Base-by-base conservation (phyloP, 2,888 invertebrate species). In the Nomada goodeniana region DNA sequence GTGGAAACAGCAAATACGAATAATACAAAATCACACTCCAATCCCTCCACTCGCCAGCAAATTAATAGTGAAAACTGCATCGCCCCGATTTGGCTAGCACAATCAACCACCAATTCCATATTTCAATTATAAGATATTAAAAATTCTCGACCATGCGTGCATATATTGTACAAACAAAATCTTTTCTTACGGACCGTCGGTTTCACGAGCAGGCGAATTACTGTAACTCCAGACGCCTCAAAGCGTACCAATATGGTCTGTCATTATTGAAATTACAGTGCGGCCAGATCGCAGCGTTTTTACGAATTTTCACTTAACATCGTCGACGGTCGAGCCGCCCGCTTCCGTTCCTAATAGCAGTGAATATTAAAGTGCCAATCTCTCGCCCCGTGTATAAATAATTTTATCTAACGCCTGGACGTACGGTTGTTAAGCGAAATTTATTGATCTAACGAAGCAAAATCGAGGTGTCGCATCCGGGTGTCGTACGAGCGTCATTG, bases 261-360 rank as follows among this genome's bases (percentile, higher is more conserved):
- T 80, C 42, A 79, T 79, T 80, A 78, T 18, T 60, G 2, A 78
- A 71, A 78, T 80, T 70, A 71, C 60, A 68, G 68, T 63, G 78
- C 50, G 61, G 69, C 3, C 50, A 23, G 42, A 44, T 59, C 42
- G 23, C 59, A 55, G 10, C 18, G 65, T 44, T 85, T 79, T 80
- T 78, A 73, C 53, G 72, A 70, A 73, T 53, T 55, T 73, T 77
- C 60, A 73, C 60, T 29, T 18, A 23, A 67, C 11, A 70, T 47
- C 55, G 44, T 50, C 23, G 74, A 71, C 74, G 65, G 65, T n/a
- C 68, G 68, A 18, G 42, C 44, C 11, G 5, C 36, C 68, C 26
- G 70, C 74, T 65, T 50, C 61, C 70, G 61, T 63, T 76, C 55
- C 36, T 42, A 23, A 60, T 42, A 55, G 47, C 36, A 20, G 52